Conservation (phyloP, 2,797 vertebrate species). For the Taeniopygia guttata region DNA sequence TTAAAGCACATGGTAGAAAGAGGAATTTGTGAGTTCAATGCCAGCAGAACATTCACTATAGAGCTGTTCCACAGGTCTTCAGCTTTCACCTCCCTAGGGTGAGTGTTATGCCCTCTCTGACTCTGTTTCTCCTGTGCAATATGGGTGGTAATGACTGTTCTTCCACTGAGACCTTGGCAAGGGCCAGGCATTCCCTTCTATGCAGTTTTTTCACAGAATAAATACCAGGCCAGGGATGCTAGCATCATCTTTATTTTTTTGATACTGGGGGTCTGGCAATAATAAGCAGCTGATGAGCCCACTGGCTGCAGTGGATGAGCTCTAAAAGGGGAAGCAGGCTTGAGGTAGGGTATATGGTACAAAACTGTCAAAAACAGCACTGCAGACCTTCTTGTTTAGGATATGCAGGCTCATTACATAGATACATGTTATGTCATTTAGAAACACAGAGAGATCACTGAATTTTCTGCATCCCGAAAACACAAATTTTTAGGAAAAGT, state of each 20-base stretch:
- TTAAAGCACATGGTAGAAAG: background rate
- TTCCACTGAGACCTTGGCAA: background rate
- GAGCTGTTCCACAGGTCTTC: background rate
- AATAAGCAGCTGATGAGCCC: background rate
- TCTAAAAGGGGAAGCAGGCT: background rate
- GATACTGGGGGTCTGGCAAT: background rate
- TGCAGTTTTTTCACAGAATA: background rate
- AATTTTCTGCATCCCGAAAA: background rate
- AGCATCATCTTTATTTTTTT: background rate
- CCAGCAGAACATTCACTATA: background rate
- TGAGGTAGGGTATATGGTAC: accelerated
- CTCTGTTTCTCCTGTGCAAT: background rate
- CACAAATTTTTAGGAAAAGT: background rate
- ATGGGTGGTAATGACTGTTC: background rate
- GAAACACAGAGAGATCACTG: background rate
- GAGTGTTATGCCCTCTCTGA: background rate
- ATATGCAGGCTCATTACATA: background rate
- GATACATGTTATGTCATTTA: background rate
- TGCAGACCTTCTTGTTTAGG: background rate
- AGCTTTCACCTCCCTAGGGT: background rate
- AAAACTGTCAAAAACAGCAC: background rate
- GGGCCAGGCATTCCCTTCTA: background rate
- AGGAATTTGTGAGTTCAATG: background rate
- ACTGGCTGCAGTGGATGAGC: background rate
- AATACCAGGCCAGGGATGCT: background rate